Conservation (phyloP, 2,113 vertebrate genomes). For the Trogon melanurus region DNA sequence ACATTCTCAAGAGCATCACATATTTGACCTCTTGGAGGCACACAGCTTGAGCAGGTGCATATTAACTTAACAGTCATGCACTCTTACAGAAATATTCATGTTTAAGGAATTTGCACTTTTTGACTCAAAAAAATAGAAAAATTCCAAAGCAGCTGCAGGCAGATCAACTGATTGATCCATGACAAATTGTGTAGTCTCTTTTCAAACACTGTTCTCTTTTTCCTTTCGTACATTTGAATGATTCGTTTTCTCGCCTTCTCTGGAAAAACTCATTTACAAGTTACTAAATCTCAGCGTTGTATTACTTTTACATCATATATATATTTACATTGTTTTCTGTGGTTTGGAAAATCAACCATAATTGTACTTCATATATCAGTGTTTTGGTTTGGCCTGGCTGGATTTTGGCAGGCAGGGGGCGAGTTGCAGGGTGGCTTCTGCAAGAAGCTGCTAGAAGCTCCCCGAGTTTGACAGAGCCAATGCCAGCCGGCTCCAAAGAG, state of each 20-base stretch:
- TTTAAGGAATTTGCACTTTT: neutral
- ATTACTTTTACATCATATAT: neutral
- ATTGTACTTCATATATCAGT: neutral
- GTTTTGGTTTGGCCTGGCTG: too few species aligned
- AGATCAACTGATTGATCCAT: neutral
- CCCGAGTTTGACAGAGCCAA: too few species aligned
- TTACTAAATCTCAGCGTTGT: neutral
- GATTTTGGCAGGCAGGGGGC: too few species aligned
- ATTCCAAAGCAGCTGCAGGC: neutral
- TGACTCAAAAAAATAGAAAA: neutral
- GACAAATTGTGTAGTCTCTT: neutral
- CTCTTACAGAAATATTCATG: neutral
- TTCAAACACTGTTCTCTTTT: neutral
- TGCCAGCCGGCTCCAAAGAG: too few species aligned
- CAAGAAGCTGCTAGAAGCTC: too few species aligned
- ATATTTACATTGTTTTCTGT: neutral
- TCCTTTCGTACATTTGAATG: neutral
- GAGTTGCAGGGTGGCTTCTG: too few species aligned
- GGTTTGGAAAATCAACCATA: neutral
- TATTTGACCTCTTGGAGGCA: neutral
- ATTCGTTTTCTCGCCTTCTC: neutral
- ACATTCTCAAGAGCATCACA: fast-evolving
- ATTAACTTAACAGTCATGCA: neutral
- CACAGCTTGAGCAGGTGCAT: neutral
- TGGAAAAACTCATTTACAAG: neutral